phyloP scores from a whole-genome alignment of 1,140 invertebrate species.

The Bombus waltoni region DNA sequence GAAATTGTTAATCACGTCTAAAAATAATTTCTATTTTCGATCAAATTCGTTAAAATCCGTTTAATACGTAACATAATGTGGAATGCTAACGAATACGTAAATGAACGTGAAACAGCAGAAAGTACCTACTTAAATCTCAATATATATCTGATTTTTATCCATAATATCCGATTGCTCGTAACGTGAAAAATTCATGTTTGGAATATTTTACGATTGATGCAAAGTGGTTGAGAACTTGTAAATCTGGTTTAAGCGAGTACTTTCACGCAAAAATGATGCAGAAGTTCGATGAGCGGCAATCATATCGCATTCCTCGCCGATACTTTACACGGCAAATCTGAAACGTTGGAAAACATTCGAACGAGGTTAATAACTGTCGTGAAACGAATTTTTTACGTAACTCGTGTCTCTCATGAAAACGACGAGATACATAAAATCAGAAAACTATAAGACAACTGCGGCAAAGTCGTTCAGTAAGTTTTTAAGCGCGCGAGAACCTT shows the following conservation, averaged over 20 bases:
- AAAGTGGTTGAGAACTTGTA: slow-evolving; percentile 3
- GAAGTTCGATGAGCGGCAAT: background rate
- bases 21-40: too few relatives aligned
- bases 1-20: background rate
- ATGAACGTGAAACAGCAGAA: background rate
- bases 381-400: background rate
- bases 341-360: background rate
- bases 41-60: too few relatives aligned
- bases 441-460: background rate
- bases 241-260: background rate
- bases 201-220: background rate
- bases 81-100: too few relatives aligned
- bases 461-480: background rate
- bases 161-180: background rate
- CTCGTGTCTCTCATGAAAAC: background rate
- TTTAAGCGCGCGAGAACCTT: background rate
- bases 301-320: background rate
- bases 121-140: background rate
- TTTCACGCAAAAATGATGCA: background rate
- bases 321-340: background rate
- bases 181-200: background rate
- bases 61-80: too few relatives aligned
- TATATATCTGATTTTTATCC: background rate
- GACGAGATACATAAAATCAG: background rate
- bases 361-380: background rate